Base-by-base conservation (phyloP, 2,888 invertebrate species). In the Kuschelorhynchus macadamiae region DNA sequence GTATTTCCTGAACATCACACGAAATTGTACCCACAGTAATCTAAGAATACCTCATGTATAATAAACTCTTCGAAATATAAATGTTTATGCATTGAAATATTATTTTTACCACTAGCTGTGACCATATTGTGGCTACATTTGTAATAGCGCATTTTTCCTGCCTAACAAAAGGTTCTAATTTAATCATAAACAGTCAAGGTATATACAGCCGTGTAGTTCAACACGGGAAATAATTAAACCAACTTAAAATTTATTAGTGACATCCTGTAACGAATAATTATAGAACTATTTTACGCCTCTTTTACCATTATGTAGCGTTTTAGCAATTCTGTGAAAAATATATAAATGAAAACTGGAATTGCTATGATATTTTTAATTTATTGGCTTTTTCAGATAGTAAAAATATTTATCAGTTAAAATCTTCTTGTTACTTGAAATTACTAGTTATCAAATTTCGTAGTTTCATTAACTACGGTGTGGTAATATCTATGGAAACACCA, bases 151-250 rank as follows among this genome's bases (percentile, higher is more conserved):
- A 66, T 36, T 36, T 63, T 70, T 65, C 57, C 61, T 57, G 17
- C 50, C 57, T 62, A 60, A 70, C 70, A 70, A 70, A 70, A 61
- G 66, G 52, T 62, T 70, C 49, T 63, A 70, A 70, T 67, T 67
- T 67, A 71, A 67, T 67, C 55, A 44, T 66, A 60, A 56, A 60
- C 64, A 61, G 39, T 47, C 60, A 46, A 64, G 49, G 67, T 25
- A 41, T 62, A 53, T 67, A 70, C 56, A 69, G 41, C 61, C 66
- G 70, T 65, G 70, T 69, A 52, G 69, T 56, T 69, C 59, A 56
- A 69, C 69, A 69, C 62, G 76, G 76, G 76, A 76, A 76, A 75
- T 71, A 76, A 76, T 75, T 76, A 75, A 55, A 76, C 72, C 76
- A 73, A 76, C 74, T 73, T 73, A 74, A 75, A 67, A 71, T 75